Evolutionary conservation across 2,888 invertebrate genomes (phyloP).

Genomic region (Pandemis cinnamomeana): DNA sequence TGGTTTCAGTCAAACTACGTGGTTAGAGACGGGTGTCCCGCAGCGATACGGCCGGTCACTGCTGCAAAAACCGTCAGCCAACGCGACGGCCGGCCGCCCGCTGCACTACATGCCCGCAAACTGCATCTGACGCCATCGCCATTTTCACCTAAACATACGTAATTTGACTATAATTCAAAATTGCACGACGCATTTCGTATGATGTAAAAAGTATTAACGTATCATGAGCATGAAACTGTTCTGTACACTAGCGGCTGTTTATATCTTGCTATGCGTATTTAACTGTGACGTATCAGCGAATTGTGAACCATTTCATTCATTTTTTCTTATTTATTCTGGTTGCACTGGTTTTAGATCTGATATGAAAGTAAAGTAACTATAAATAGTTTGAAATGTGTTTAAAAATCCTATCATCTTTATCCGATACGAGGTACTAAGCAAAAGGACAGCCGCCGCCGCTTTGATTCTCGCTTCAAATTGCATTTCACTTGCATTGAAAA

Average conservation of each 20-base stretch:
- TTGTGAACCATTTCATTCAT: too few relatives aligned
- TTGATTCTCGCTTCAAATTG: conserved; percentile 72
- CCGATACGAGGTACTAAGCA: conserved; percentile 12
- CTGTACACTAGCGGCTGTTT: neutral
- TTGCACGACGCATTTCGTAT: neutral
- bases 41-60: conserved; percentile 49
- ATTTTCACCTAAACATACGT: conserved; percentile 8
- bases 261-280: too few relatives aligned
- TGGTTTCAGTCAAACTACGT: conserved; percentile 37
- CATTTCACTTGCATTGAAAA: conserved; percentile 71
- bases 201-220: neutral
- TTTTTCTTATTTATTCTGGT: too few relatives aligned
- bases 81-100: conserved; percentile 55
- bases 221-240: neutral
- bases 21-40: conserved; percentile 48
- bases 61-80: conserved; percentile 71
- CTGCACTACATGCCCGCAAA: conserved; percentile 70
- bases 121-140: conserved; percentile 61
- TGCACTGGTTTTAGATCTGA: too few relatives aligned
- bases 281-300: too few relatives aligned
- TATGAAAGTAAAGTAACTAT: too few relatives aligned
- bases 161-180: conserved; percentile 6
- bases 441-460: conserved; percentile 49
- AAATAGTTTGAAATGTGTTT: neutral
- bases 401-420: conserved; percentile 40